phyloP scores from a whole-genome alignment of 2,888 invertebrate species.

The Apotomis turbidana region DNA sequence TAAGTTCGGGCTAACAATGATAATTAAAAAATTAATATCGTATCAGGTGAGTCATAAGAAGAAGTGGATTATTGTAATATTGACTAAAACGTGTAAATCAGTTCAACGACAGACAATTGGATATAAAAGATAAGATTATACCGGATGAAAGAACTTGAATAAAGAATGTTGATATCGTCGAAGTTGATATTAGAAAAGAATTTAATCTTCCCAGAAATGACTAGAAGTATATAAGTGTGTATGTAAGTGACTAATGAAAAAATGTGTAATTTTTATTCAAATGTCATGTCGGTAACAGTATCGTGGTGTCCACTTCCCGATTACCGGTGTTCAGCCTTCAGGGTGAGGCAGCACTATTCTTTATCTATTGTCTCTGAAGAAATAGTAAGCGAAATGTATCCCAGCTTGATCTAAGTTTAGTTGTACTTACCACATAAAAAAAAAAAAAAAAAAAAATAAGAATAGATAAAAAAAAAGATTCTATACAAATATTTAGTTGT shows the following conservation, averaged over 20 bases:
- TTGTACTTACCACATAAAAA: too few species aligned
- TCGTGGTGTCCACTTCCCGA: too few species aligned
- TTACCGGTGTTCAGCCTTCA: too few species aligned
- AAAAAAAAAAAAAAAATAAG: too few species aligned
- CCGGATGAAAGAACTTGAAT: constrained; percentile 7
- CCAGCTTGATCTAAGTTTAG: too few species aligned
- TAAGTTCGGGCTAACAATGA: background rate
- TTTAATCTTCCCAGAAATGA: background rate
- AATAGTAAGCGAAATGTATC: too few species aligned
- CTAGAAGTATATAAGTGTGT: too few species aligned
- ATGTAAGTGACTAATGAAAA: constrained; percentile 5
- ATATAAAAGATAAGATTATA: constrained; percentile 25
- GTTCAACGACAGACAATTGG: background rate
- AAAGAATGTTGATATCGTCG: background rate
- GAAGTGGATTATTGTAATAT: background rate
- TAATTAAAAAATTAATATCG: background rate
- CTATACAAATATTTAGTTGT: too few species aligned
- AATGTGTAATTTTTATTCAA: background rate
- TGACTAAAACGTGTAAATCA: background rate
- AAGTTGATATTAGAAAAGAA: background rate
- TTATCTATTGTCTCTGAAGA: too few species aligned
- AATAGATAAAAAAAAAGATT: too few species aligned
- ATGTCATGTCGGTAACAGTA: background rate
- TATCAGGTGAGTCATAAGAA: background rate
- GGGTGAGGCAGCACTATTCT: too few species aligned